phyloP scores from a whole-genome alignment of 2,797 vertebrate genomes.

The Crax fasciolata region DNA sequence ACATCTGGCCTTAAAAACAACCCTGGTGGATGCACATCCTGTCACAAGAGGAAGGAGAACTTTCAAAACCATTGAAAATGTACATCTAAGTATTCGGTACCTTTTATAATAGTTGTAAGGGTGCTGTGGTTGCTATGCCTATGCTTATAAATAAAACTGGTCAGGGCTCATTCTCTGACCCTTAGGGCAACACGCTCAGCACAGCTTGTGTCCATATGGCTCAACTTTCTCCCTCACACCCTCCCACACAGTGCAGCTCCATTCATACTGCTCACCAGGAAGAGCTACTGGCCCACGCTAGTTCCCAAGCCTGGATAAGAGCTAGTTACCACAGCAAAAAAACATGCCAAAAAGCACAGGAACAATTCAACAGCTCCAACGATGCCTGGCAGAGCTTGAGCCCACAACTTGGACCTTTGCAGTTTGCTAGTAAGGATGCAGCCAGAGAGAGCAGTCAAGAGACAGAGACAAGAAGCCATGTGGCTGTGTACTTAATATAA shows the following conservation, averaged over 20 bases:
- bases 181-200: background rate
- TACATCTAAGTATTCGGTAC: background rate
- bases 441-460: background rate
- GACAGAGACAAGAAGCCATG: background rate
- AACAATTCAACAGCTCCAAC: background rate
- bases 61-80: background rate
- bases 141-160: slow-evolving; percentile 3
- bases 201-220: slow-evolving; percentile 53
- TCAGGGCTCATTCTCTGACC: slow-evolving; percentile 24
- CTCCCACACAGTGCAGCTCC: background rate
- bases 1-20: slow-evolving; percentile 47
- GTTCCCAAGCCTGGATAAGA: background rate
- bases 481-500: background rate
- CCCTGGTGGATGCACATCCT: background rate
- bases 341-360: background rate
- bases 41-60: background rate
- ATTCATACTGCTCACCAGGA: background rate
- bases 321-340: background rate
- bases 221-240: background rate
- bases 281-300: background rate
- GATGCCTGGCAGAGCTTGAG: background rate
- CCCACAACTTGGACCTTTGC: background rate
- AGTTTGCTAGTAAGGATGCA: background rate
- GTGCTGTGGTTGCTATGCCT: background rate
- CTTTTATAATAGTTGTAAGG: background rate